Percentiles rank a stretch among this genome's conserved stretches.
These are phyloP conservation scores for Varecia variegata DNA, from an alignment of 2,797 vertebrate species.

Conservation along the genomic window DNA sequence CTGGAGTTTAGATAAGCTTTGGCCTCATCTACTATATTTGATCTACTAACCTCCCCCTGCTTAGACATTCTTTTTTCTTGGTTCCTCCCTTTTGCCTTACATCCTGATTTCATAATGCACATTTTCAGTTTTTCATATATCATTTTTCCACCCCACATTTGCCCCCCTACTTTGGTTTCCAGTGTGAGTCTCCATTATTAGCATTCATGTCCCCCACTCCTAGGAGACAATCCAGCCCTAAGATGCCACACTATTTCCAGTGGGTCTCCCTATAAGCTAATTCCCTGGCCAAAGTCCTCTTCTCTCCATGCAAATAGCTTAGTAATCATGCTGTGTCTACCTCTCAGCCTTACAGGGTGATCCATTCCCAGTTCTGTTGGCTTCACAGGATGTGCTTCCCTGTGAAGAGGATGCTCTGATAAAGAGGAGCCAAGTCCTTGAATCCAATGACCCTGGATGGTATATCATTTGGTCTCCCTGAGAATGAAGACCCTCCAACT, in stretches of 20 bases:
- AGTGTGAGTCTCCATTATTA: not conserved
- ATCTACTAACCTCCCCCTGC: not conserved
- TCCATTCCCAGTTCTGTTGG: not conserved
- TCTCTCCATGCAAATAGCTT: not conserved
- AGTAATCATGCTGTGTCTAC: not conserved
- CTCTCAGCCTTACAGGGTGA: not conserved
- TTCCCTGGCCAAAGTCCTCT: not conserved
- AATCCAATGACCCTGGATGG: not conserved
- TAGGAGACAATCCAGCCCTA: not conserved
- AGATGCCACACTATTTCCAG: not conserved
- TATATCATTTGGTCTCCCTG: not conserved
- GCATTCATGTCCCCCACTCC: not conserved
- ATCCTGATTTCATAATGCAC: not conserved
- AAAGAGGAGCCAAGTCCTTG: slow-evolving; percentile 6
- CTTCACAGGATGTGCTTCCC: not conserved
- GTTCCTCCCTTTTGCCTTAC: not conserved
- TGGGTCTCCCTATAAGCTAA: not conserved
- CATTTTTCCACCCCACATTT: not conserved
- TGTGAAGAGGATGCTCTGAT: not conserved
- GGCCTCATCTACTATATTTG: not conserved
- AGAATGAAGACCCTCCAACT: not conserved
- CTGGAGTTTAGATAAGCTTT: not conserved
- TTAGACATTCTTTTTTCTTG: not conserved
- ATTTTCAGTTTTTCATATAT: not conserved
- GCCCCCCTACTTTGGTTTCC: not conserved